phyloP scores from a whole-genome alignment of 1,140 invertebrate species.

The Monomorium pharaonis region DNA sequence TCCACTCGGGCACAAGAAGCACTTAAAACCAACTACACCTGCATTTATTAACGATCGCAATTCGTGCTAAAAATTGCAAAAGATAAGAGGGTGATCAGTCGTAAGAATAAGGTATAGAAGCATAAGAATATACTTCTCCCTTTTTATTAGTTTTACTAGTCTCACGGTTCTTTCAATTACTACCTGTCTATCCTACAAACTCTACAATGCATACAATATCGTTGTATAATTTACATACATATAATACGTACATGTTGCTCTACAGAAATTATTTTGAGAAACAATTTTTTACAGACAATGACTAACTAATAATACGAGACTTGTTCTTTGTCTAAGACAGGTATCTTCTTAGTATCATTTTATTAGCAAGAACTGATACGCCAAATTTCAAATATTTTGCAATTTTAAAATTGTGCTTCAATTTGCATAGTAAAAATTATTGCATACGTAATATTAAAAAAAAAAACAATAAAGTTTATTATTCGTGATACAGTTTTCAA shows the following conservation, averaged over 20 bases:
- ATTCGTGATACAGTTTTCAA: background rate
- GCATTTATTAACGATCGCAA: slow-evolving; percentile 86
- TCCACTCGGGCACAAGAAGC: slow-evolving; percentile 89
- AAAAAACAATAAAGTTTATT: background rate
- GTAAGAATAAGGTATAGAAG: background rate
- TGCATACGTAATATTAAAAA: background rate
- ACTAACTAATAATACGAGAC: background rate
- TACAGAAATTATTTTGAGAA: background rate
- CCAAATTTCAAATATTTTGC: background rate
- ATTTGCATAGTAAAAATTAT: background rate
- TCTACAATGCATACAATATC: background rate
- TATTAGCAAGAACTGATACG: background rate
- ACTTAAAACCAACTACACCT: slow-evolving; percentile 91
- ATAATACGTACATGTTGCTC: background rate
- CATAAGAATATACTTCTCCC: background rate
- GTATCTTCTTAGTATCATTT: background rate
- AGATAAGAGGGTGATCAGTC: background rate
- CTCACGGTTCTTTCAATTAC: background rate
- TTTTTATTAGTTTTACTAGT: background rate
- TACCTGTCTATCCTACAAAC: background rate
- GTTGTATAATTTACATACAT: too few species aligned
- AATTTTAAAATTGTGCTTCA: background rate
- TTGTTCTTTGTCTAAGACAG: background rate
- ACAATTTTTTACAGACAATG: background rate
- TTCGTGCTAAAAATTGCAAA: slow-evolving; percentile 84